These are phyloP conservation scores for Cynopterus brachyotis DNA, from an alignment of 2,113 vertebrate genomes.

Conservation along the genomic window DNA sequence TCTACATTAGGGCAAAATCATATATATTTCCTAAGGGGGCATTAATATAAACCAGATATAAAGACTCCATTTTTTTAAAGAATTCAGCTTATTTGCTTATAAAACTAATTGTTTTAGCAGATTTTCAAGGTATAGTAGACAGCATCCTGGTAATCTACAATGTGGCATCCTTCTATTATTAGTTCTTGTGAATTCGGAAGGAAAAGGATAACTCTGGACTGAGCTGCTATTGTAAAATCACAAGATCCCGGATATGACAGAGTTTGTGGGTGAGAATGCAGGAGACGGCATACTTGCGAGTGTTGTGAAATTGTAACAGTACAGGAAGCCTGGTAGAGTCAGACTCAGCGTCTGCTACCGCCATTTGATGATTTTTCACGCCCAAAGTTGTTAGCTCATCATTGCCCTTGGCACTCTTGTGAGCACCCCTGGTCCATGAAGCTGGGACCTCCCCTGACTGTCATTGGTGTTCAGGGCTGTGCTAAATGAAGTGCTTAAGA, in stretches of 20 bases:
- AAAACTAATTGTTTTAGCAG: background rate
- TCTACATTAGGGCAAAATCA: background rate
- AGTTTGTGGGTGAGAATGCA: background rate
- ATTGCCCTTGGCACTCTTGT: fast-evolving
- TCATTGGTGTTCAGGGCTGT: background rate
- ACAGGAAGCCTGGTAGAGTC: background rate
- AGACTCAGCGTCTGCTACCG: too few species aligned
- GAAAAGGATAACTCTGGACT: background rate
- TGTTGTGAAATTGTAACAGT: background rate
- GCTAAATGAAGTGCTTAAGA: background rate
- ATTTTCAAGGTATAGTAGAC: background rate
- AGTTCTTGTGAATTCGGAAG: background rate
- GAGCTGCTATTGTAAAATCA: background rate
- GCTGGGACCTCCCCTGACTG: background rate
- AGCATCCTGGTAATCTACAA: too few species aligned
- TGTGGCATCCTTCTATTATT: background rate
- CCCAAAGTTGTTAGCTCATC: background rate
- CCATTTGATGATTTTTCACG: background rate
- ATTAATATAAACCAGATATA: background rate
- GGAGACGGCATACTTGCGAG: background rate
- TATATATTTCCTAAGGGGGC: background rate
- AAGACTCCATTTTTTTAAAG: background rate
- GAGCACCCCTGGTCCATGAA: background rate
- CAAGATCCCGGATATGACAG: background rate
- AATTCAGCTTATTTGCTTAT: background rate